Evolutionary conservation across 2,113 vertebrate species (phyloP), one percentile per base, ranked within the genome.

Genomic region (Otolemur garnettii): DNA sequence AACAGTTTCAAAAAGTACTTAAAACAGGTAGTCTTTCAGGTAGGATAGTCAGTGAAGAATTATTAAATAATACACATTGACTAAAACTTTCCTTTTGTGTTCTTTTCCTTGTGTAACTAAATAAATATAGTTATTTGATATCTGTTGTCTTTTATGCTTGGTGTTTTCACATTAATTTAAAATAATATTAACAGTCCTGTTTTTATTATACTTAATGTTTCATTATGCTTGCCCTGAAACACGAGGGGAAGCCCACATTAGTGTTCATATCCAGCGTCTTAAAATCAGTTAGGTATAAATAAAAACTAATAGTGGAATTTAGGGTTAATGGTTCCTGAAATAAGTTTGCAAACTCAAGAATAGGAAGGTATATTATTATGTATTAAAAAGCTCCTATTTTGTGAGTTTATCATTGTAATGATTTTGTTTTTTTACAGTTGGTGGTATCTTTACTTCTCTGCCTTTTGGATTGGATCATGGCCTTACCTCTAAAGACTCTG

Each of bases 381-480:
- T 95, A 60, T 89, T 68, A 95, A 94, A 30, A 66, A 84, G 21
- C 11, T 96, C 53, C 64, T 94, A 21, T 82, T 91, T 97, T 96
- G 95, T 96, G 50, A 93, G 26, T 96, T 94, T 96, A 21, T 94
- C 96, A 93, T 97, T 64, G 60, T 95, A 96, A 86, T 87, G 18
- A 28, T 80, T 53, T 42, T 97, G 57, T 97, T 96, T 92, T 94
- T 97, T 98, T 98, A 42, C 90, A 99, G 99, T 98, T 99, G 98
- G 99, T 99, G 17, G 99, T 99, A 86, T 99, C 99, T 85, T 98
- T 99, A 94, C 99, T 99, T 98, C 98, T 99, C 93, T 99, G 99
- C 96, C 98, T 99, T 96, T 94, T 99, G 99, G 99, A 99, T 97
- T 99, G 99, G 99, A 99, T 99, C 96, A 99, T 99, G 99, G 99